Conservation (phyloP, 2,113 vertebrate genomes). For the Pyrgilauda ruficollis region DNA sequence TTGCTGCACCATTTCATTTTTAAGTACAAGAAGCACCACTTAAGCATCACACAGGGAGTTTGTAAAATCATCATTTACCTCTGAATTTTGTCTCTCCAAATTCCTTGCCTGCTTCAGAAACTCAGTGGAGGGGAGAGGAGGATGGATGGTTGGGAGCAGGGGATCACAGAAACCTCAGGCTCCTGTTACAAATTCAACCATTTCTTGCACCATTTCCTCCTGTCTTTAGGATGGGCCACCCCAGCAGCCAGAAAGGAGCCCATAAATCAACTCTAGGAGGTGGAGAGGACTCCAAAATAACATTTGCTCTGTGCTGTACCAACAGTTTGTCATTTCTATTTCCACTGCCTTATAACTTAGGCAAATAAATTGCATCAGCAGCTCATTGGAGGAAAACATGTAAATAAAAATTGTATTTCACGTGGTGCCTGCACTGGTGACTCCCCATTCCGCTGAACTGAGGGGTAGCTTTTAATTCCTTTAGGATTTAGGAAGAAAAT, state of each 20-base stretch:
- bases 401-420: neutral
- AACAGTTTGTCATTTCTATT: neutral
- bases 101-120: neutral
- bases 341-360: neutral
- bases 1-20: neutral
- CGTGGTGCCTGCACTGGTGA: neutral
- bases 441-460: neutral
- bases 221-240: neutral
- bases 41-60: neutral
- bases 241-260: neutral
- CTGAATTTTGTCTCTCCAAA: neutral
- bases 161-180: neutral
- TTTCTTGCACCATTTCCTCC: slow-evolving; percentile 9
- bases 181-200: neutral
- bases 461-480: neutral
- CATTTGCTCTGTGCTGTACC: neutral
- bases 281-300: neutral
- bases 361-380: neutral
- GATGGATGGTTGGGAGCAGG: neutral
- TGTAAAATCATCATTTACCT: neutral
- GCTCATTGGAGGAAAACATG: neutral
- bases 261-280: neutral
- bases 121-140: neutral
- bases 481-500: neutral
- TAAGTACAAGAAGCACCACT: neutral